Evolutionary conservation across 2,888 invertebrate species (phyloP).

Genomic region (Zonitis immaculata): DNA sequence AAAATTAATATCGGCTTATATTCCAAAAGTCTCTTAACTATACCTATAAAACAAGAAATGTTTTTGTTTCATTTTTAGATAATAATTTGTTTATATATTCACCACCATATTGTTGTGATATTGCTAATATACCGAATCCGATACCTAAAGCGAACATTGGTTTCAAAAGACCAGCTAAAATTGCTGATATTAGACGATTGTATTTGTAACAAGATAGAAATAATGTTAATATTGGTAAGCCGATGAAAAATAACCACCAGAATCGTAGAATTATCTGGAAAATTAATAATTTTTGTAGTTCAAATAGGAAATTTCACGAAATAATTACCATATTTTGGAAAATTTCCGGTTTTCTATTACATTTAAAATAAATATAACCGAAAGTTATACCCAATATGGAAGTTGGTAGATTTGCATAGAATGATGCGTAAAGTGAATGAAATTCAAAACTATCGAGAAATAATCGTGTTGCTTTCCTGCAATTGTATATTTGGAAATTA

Average conservation of each 20-base stretch:
- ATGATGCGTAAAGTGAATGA: no score
- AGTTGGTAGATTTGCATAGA: conserved; percentile 30
- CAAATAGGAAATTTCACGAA: not conserved
- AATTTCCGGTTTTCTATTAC: not conserved
- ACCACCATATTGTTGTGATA: conserved; percentile 28
- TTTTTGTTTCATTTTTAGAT: no score
- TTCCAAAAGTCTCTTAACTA: conserved; percentile 21
- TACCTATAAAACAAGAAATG: no score
- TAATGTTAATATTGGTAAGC: conserved; percentile 24
- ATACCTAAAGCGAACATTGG: conserved; percentile 33
- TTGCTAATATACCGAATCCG: conserved; percentile 31
- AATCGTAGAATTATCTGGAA: not conserved
- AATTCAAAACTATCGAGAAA: no score
- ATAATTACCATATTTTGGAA: not conserved
- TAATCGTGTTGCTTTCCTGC: no score
- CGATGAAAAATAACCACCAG: conserved; percentile 21
- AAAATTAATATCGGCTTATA: conserved; percentile 26
- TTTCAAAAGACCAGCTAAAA: conserved; percentile 29
- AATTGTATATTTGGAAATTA: no score
- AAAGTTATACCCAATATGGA: conserved; percentile 30
- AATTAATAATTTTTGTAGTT: no score
- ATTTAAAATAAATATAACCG: conserved; percentile 28
- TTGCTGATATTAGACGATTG: conserved; percentile 21
- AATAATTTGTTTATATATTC: conserved; percentile 1
- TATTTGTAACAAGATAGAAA: conserved; percentile 24